A percentile compares a stretch with the other conserved stretches of the same genome.
phyloP scores from a whole-genome alignment of 2,888 invertebrate genomes.

The Marasmarcha lunaedactyla region DNA sequence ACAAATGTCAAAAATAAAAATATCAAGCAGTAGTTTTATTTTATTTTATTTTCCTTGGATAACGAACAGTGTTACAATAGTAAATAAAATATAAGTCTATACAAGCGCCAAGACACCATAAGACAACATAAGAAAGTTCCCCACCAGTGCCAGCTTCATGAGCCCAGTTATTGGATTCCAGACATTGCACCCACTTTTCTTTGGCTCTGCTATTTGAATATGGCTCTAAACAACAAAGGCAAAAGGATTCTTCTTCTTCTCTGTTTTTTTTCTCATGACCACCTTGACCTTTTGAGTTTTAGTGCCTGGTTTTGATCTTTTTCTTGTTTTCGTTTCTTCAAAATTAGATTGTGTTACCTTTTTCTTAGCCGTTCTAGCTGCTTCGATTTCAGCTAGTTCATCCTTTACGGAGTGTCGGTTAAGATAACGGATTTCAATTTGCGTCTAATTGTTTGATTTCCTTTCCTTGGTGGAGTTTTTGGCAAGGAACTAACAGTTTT shows the following conservation, averaged over 20 bases:
- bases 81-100: too few species aligned
- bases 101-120: too few species aligned
- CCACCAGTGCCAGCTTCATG: constrained; percentile 7
- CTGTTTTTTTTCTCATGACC: constrained; percentile 5
- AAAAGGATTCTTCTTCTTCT: constrained; percentile 9
- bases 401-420: constrained; percentile 20
- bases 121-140: background rate
- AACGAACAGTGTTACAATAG: too few species aligned
- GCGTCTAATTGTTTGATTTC: constrained; percentile 18
- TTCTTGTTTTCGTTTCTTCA: constrained; percentile 6
- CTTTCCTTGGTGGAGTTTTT: constrained; percentile 21
- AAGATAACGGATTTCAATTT: constrained; percentile 21
- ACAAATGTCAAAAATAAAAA: constrained; percentile 1
- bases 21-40: background rate
- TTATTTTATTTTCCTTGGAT: too few species aligned
- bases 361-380: constrained; percentile 16
- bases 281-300: constrained; percentile 6
- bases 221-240: constrained; percentile 12
- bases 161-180: constrained; percentile 10
- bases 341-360: constrained; percentile 13
- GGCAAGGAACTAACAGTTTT: constrained; percentile 14
- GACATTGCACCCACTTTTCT: constrained; percentile 11
- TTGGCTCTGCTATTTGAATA: constrained; percentile 11
- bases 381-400: constrained; percentile 21
- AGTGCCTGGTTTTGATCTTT: constrained; percentile 10